Evolutionary conservation across 1,140 invertebrate genomes (phyloP).

Genomic region (Akabosia matsudoensis): DNA sequence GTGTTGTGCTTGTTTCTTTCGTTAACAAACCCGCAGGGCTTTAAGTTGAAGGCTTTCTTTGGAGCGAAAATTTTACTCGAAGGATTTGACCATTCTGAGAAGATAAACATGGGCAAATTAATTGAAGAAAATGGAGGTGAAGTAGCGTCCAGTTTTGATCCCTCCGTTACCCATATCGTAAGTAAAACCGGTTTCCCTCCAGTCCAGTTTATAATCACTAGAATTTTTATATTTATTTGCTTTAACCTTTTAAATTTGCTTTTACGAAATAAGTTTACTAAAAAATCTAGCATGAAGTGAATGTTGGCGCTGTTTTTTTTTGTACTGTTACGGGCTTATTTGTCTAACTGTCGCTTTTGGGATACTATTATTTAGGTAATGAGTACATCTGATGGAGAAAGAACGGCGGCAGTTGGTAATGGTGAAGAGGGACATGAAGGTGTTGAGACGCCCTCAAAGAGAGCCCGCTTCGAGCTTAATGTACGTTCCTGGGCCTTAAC

Average conservation of each 20-base stretch:
- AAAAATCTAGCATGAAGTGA: too few relatives aligned
- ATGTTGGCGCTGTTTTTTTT: background rate
- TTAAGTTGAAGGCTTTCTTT: slow-evolving; percentile 79
- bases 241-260: too few relatives aligned
- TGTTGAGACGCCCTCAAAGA: slow-evolving; percentile 36
- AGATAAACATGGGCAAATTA: slow-evolving; percentile 84
- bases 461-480: slow-evolving; percentile 45
- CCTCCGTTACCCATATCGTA: slow-evolving; percentile 84
- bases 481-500: slow-evolving; percentile 36
- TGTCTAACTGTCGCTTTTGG: slow-evolving; percentile 10
- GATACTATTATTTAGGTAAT: slow-evolving; percentile 3
- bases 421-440: slow-evolving; percentile 18
- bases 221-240: too few relatives aligned
- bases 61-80: slow-evolving; percentile 53
- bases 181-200: slow-evolving; percentile 55
- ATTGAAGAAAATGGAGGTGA: slow-evolving; percentile 79
- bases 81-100: slow-evolving; percentile 83
- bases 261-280: too few relatives aligned
- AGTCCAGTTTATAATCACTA: too few relatives aligned
- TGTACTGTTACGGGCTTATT: background rate
- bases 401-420: background rate
- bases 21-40: background rate
- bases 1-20: background rate
- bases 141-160: slow-evolving; percentile 69
- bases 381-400: background rate